These are phyloP conservation scores for Tympanoctomys barrerae DNA, from an alignment of 2,797 vertebrate species.

Conservation along the genomic window DNA sequence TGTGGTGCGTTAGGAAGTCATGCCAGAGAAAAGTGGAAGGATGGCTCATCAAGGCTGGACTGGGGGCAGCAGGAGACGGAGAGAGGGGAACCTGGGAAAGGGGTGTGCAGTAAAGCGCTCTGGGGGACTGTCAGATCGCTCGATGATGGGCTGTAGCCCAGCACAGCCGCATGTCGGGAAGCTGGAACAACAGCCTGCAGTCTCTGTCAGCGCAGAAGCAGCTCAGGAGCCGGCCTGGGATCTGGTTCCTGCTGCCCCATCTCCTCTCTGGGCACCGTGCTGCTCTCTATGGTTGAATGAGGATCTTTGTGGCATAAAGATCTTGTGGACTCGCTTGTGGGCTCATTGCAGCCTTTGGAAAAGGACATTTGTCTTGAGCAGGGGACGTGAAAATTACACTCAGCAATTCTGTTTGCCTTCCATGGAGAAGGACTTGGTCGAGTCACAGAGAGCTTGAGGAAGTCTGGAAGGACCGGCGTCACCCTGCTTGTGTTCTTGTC, in stretches of 20 bases:
- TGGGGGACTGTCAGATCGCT: not conserved
- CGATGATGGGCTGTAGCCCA: not conserved
- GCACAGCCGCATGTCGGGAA: not conserved
- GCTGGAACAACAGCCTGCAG: not conserved
- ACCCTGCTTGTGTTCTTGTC: not conserved
- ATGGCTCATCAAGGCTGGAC: not conserved
- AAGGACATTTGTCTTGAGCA: slow-evolving; percentile 39
- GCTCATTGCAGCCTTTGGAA: not conserved
- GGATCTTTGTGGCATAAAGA: too few relatives aligned
- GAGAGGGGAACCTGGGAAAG: not conserved
- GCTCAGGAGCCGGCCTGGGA: not conserved
- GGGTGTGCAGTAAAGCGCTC: not conserved
- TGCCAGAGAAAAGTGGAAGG: not conserved
- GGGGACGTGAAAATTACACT: not conserved
- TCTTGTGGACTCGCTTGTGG: not conserved
- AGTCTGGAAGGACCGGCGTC: not conserved
- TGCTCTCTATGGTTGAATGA: not conserved
- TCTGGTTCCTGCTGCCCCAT: not conserved
- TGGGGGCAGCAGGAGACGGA: not conserved
- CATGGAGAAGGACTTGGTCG: not conserved
- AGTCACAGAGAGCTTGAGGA: not conserved
- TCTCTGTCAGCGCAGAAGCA: not conserved
- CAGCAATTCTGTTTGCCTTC: not conserved
- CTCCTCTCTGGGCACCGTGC: not conserved
- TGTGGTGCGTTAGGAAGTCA: not conserved